Base-by-base conservation (phyloP, 1,140 invertebrate genomes). In the Drosophila pandora region DNA sequence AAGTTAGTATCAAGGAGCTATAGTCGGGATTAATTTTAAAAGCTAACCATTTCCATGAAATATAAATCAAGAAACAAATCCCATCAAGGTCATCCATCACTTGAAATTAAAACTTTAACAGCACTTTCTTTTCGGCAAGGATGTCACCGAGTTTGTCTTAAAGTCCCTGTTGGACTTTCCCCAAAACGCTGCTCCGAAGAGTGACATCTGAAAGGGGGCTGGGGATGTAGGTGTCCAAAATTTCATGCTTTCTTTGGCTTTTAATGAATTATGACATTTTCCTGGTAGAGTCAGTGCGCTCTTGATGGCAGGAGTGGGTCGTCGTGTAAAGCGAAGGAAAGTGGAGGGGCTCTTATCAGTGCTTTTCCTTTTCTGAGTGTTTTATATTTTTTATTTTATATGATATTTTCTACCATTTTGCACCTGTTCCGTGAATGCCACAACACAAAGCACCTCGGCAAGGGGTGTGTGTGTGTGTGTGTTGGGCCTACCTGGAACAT, bases 191-290 rank as follows among this genome's bases (percentile, higher is more conserved):
- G 41, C 39, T 37, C 52, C 8, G n/a, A 22, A 74, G 79, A 82
- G 63, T 83, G 75, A 82, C 79, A 59, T 74, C 50, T 55, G 49
- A 60, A 37, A 71, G 43, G 47, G 30, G 56, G 23, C 39, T 39
- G 37, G 60, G 28, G 25, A 34, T 34, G 45, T n/a, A 17, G 53
- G 49, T 54, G 45, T 30, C 67, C 49, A 54, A 49, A 88, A 68
- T 76, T 75, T 88, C 61, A 79, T 70, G 83, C 63, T 83, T 87
- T 82, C 53, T 65, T 68, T 65, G 67, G 67, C 58, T 76, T 79
- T 76, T 83, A 83, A 88, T 88, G 83, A 88, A 88, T 88, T 79
- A 88, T 88, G 84, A 79, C 83, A 88, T 76, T 88, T 83, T 88
- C 37, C 71, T 65, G 69, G 39, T 59, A 49, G 50, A 63, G 65